Base-by-base conservation (phyloP, 2,113 vertebrate species). In the Pituophis catenifer region DNA sequence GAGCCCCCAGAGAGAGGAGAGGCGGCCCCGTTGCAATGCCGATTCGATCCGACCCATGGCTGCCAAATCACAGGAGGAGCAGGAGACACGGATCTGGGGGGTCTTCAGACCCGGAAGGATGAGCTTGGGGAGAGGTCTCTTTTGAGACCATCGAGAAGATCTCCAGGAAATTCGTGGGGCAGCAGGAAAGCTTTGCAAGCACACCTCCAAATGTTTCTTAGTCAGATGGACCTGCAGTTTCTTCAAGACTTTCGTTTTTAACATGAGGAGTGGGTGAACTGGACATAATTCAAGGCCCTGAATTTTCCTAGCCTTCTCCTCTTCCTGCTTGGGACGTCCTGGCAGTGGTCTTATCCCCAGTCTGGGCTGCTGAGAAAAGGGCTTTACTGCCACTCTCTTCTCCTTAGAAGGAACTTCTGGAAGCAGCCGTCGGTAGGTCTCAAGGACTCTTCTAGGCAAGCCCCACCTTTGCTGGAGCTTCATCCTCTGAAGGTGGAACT, bases 171-270 rank as follows among this genome's bases (percentile, higher is more conserved):
- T 26, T 3, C 24, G 26, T 33, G 62, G 48, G 12, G 52, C 4
- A 1, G 50, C 13, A 11, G 92, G 44, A 55, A 88, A 88, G 2
- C 44, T 26, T 8, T 52, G 38, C 81, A 93, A 50, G 13, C 23
- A 57, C 21, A 91, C 75, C 86, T 94, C 90, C 59, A 86, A 58
- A 19, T 44, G 10, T 53, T 89, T 94, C 55, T 55, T 92, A 13
- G 54, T 53, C 8, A 90, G 13, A 21, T 93, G 94, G 23, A 33
- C 11, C 33, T 88, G 81, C 21, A 88, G 90, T 23, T 38, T 58
- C 17, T 29, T 26, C 29, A 81, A 8, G 11, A 13, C 54, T 0
- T 53, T 8, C 17, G 8, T 38, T 81, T 38, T 38, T 17, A 81
- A 81, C 33, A 38, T 0, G 15, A 81, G 33, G 17, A 21, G 17